phyloP scores from a whole-genome alignment of 2,888 invertebrate species.

The Rhopalosiphum nymphaeae region DNA sequence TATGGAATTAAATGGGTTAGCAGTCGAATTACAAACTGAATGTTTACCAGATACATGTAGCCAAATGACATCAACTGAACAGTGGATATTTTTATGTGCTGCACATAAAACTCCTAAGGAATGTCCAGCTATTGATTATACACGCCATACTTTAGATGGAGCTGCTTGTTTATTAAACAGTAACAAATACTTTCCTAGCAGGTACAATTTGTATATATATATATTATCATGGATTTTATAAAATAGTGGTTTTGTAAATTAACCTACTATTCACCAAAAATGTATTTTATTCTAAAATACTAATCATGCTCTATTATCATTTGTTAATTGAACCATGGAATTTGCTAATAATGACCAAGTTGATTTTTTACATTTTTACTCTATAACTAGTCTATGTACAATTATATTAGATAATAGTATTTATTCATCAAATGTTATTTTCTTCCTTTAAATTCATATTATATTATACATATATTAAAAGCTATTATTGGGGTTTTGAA shows the following conservation, averaged over 20 bases:
- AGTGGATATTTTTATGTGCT: conserved; percentile 99
- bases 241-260: background rate
- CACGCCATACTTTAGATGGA: conserved; percentile 97
- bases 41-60: conserved; percentile 97
- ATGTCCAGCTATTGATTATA: conserved; percentile 99
- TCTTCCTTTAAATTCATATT: background rate
- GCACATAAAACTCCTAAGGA: conserved; percentile 99
- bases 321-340: background rate
- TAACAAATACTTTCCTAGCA: conserved; percentile 99
- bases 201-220: conserved; percentile 73
- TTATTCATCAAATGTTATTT: background rate
- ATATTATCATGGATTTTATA: background rate
- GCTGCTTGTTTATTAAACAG: conserved; percentile 98
- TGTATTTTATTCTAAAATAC: background rate
- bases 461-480: background rate
- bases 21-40: conserved; percentile 94
- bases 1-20: conserved; percentile 99
- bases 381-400: background rate
- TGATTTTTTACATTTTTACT: background rate
- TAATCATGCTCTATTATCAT: background rate
- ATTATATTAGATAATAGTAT: background rate
- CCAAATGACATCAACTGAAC: conserved; percentile 99
- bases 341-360: background rate
- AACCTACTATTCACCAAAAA: background rate
- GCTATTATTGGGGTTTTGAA: background rate